Evolutionary conservation across 1,140 invertebrate genomes (phyloP).

Genomic region (Drosophila trapezifrons): DNA sequence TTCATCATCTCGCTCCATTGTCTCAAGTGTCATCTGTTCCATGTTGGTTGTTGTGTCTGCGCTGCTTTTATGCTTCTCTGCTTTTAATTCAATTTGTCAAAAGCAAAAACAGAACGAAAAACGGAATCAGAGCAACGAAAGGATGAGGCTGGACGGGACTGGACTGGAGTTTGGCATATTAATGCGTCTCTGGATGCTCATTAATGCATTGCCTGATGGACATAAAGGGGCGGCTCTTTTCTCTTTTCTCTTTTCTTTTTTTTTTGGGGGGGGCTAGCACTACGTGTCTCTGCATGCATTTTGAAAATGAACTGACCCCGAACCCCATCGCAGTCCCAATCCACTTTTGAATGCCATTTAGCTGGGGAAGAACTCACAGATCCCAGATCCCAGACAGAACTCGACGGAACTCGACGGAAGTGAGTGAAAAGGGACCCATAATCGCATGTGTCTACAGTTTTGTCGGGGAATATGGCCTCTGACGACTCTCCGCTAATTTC

Average conservation of each 20-base stretch:
- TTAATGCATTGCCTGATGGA: conserved; percentile 76
- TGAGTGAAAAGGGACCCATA: conserved; percentile 9
- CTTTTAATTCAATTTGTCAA: conserved; percentile 78
- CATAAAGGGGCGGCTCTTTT: conserved; percentile 9
- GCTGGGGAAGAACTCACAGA: not conserved
- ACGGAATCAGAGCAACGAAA: not conserved
- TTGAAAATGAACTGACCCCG: conserved; percentile 41
- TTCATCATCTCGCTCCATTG: conserved; percentile 7
- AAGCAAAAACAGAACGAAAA: conserved; percentile 44
- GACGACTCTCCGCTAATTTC: conserved; percentile 1
- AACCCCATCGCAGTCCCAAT: conserved; percentile 11
- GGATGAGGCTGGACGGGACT: conserved; percentile 1
- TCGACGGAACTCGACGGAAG: conserved; percentile 6
- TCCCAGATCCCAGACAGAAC: conserved; percentile 5
- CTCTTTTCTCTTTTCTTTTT: not conserved
- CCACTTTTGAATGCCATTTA: conserved; percentile 31
- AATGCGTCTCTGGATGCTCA: conserved; percentile 76
- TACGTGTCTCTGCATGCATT: conserved; percentile 44
- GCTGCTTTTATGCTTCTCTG: conserved; percentile 36
- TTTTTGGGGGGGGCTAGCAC: not conserved
- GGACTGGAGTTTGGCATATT: conserved; percentile 54
- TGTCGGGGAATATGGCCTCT: conserved; percentile 3
- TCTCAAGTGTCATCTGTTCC: conserved; percentile 40
- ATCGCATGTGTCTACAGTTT: conserved; percentile 20
- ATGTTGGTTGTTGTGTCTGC: conserved; percentile 4